phyloP scores from a whole-genome alignment of 2,797 vertebrate genomes.

The Anas flavirostris region DNA sequence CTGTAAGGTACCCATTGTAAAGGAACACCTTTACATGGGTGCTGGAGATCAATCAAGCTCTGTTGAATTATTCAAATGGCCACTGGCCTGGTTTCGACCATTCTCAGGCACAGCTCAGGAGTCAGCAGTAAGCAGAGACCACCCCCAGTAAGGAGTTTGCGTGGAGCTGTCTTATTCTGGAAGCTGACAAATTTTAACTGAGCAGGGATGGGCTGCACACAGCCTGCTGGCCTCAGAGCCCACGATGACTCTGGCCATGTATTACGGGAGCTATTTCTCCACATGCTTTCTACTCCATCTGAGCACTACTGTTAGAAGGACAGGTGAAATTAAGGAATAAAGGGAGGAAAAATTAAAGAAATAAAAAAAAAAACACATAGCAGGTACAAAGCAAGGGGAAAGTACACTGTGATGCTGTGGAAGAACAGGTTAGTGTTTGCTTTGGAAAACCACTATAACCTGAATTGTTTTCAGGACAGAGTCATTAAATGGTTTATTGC shows the following conservation, averaged over 20 bases:
- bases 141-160: neutral
- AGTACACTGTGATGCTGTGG: neutral
- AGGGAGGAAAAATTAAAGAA: neutral
- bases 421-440: neutral
- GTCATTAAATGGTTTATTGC: neutral
- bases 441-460: neutral
- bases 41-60: neutral
- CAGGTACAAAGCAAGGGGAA: neutral
- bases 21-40: neutral
- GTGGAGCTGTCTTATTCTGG: neutral
- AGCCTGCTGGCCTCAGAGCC: neutral
- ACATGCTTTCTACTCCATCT: neutral
- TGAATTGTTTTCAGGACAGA: neutral
- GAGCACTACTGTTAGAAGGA: neutral
- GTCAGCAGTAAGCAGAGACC: neutral
- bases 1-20: neutral
- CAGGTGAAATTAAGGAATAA: neutral
- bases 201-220: neutral
- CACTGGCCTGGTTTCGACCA: neutral
- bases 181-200: neutral
- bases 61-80: fast-evolving
- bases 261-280: neutral
- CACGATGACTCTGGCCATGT: neutral
- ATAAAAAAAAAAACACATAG: neutral
- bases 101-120: neutral